Evolutionary conservation across 2,797 vertebrate species (phyloP), one percentile per base, ranked within the genome.

Genomic region (Tympanoctomys barrerae): DNA sequence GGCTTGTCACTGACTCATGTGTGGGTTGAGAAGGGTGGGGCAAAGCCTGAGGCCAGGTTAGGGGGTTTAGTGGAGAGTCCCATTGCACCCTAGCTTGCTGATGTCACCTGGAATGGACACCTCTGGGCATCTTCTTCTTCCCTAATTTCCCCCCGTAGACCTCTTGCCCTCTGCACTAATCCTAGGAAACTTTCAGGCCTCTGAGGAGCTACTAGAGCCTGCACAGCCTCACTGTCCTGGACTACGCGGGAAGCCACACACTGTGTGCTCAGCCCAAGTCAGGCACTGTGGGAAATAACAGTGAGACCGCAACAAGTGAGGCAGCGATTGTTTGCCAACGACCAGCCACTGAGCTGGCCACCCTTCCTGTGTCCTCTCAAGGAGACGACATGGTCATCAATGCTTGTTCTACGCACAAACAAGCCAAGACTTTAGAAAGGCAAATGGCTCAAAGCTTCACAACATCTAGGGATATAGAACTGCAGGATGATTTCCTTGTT

Each of bases 1-100:
- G 7, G 16, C 95, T 89, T 33, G 78, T 93, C 33, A 84, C 36
- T 82, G 66, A 81, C 94, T 93, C 96, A 83, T 5, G 16, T 8
- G 9, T 71, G 13, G 28, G 71, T 49, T 80, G 85, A 77, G 59
- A 80, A 14, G 83, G 49, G 10, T 8, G 77, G 66, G 61, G 59
- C 14, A 3, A 78, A 31, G 42, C 54, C n/a, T 85, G 71, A 28
- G 0, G 3, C 33, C 70, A 78, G 16, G 46, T 57, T 39, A 66
- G 75, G 46, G 87, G 81, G 87, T 59, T 90, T 73, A 71, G 13
- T 16, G 78, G 33, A 71, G 87, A 22, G 33, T 78, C 92, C 71
- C 75, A 14, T 82, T 83, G 57, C 21, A 39, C 46, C 42, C 57
- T 49, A 22, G 79, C 12, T 82, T 0, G n/a, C 18, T 70, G 2